Percentiles rank a stretch among this genome's conserved stretches.
phyloP scores from a whole-genome alignment of 2,797 vertebrate species.

The Lithobates pipiens region DNA sequence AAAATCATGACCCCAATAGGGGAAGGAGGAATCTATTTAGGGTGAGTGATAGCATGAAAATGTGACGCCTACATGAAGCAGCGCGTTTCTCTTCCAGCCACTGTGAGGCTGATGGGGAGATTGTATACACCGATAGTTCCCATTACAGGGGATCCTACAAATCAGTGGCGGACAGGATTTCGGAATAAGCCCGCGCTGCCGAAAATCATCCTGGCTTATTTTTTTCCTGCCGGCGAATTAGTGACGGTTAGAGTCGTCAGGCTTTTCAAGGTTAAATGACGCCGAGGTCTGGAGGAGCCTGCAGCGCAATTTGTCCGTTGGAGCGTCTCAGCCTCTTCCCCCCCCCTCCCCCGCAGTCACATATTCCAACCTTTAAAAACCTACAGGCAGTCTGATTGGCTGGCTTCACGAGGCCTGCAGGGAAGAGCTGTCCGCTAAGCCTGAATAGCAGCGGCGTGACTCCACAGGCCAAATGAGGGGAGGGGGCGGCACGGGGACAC shows the following conservation, averaged over 20 bases:
- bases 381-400: conserved; percentile 8
- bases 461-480: neutral
- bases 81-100: too few relatives aligned
- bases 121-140: too few relatives aligned
- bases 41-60: too few relatives aligned
- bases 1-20: too few relatives aligned
- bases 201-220: too few relatives aligned
- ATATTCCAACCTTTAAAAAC: conserved; percentile 13
- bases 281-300: neutral
- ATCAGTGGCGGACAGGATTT: too few relatives aligned
- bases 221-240: neutral
- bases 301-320: neutral
- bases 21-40: too few relatives aligned
- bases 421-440: conserved; percentile 2
- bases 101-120: too few relatives aligned
- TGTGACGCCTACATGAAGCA: too few relatives aligned
- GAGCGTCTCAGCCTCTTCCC: neutral
- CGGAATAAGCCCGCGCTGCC: too few relatives aligned
- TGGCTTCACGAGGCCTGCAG: neutral
- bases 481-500: neutral
- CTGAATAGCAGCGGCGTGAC: neutral
- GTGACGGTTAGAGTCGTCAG: neutral
- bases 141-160: too few relatives aligned
- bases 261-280: conserved; percentile 23
- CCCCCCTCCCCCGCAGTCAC: neutral